Percentiles rank a stretch among this genome's conserved stretches.
Conservation (phyloP, 2,797 vertebrate species). For the Rhynchonycteris naso region DNA sequence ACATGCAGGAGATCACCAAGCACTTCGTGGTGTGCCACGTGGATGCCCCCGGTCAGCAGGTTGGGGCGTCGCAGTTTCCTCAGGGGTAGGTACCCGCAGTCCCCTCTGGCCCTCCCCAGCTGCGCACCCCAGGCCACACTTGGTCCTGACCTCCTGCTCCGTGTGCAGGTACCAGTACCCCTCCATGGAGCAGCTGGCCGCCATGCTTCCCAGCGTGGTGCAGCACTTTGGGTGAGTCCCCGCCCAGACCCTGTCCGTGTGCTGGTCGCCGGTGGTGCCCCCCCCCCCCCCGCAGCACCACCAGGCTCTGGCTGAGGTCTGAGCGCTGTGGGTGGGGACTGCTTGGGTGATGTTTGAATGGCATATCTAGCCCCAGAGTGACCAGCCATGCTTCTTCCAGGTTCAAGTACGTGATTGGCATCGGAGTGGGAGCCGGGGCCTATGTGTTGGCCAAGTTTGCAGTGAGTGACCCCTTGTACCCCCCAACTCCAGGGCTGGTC, state of each 20-base stretch:
- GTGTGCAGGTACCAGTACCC: slow-evolving; percentile 95
- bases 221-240: slow-evolving; percentile 95
- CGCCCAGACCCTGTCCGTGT: rapidly evolving
- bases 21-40: slow-evolving; percentile 98
- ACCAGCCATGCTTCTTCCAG: slow-evolving; percentile 80
- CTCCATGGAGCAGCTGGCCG: slow-evolving; percentile 97
- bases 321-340: not conserved
- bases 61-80: slow-evolving; percentile 93
- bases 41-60: slow-evolving; percentile 95
- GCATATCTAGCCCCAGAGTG: not conserved
- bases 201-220: slow-evolving; percentile 96
- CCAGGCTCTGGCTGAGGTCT: not conserved
- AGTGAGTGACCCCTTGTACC: slow-evolving; percentile 86
- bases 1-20: slow-evolving; percentile 98
- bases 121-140: rapidly evolving
- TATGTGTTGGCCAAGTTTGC: slow-evolving; percentile 97
- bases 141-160: not conserved
- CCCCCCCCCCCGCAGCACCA: rapidly evolving
- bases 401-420: slow-evolving; percentile 97
- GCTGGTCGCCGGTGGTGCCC: not conserved
- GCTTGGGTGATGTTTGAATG: not conserved
- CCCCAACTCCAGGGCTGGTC: no score
- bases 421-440: slow-evolving; percentile 97
- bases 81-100: slow-evolving; percentile 85
- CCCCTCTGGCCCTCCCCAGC: not conserved